phyloP scores from a whole-genome alignment of 1,140 invertebrate genomes.

The Acromyrmex echinatior region DNA sequence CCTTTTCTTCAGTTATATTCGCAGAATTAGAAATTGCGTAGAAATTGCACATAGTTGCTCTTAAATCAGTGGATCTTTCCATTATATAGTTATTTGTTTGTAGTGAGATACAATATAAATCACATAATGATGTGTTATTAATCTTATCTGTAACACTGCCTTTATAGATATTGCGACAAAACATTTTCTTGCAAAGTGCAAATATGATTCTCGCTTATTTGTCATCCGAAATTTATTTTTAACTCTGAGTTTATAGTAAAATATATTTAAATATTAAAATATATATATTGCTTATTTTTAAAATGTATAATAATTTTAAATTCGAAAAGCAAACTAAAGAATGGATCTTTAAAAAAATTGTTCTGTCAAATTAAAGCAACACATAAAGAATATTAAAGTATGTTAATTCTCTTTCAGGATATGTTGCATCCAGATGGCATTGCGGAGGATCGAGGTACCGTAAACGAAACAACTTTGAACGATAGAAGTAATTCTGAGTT shows the following conservation, averaged over 20 bases:
- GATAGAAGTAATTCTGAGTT: slow-evolving; percentile 92
- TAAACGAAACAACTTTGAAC: slow-evolving; percentile 89
- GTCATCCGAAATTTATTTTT: background rate
- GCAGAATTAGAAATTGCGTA: slow-evolving; percentile 1
- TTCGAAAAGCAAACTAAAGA: background rate
- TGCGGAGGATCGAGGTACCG: slow-evolving; percentile 88
- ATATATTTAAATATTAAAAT: background rate
- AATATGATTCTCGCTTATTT: background rate
- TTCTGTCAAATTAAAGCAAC: background rate
- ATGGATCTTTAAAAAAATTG: background rate
- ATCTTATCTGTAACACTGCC: background rate
- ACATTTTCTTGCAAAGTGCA: background rate
- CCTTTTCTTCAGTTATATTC: background rate
- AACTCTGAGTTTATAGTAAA: background rate
- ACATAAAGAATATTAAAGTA: background rate
- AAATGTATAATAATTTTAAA: background rate
- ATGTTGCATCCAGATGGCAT: slow-evolving; percentile 88
- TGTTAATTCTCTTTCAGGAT: slow-evolving; percentile 66
- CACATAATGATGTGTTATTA: background rate
- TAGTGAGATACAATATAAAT: background rate
- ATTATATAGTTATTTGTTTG: too few species aligned
- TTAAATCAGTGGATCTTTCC: too few species aligned
- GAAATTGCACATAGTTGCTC: slow-evolving; percentile 24
- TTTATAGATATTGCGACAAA: background rate
- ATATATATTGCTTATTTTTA: background rate